Conservation (phyloP, 2,888 invertebrate genomes). For the Eubasilissa splendida region DNA sequence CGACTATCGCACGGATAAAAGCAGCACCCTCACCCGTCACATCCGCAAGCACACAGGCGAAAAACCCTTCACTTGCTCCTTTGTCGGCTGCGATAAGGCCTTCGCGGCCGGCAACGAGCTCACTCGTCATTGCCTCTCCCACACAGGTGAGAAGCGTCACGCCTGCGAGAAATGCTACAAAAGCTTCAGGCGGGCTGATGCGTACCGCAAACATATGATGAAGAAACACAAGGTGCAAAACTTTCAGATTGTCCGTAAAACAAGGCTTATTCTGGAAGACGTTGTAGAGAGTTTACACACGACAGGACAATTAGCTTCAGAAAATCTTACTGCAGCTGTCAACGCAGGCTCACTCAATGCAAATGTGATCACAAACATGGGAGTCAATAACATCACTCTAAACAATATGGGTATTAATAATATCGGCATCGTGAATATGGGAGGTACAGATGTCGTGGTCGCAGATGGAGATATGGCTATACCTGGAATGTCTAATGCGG, state of each 20-base stretch:
- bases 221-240: slow-evolving; percentile 46
- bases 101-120: slow-evolving; percentile 47
- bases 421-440: slow-evolving; percentile 29
- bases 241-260: slow-evolving; percentile 44
- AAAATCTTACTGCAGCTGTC: slow-evolving; percentile 12
- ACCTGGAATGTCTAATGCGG: slow-evolving; percentile 22
- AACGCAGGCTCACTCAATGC: slow-evolving; percentile 7
- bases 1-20: slow-evolving; percentile 46
- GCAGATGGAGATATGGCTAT: slow-evolving; percentile 22
- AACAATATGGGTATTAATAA: slow-evolving; percentile 22
- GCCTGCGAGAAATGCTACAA: slow-evolving; percentile 48
- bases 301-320: slow-evolving; percentile 8
- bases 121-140: slow-evolving; percentile 41
- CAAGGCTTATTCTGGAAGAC: slow-evolving; percentile 39
- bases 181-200: slow-evolving; percentile 40
- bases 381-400: slow-evolving; percentile 22
- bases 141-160: slow-evolving; percentile 46
- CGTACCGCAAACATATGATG: slow-evolving; percentile 47
- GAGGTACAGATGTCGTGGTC: slow-evolving; percentile 22
- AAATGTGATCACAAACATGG: slow-evolving; percentile 22
- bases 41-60: slow-evolving; percentile 46
- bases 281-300: slow-evolving; percentile 40
- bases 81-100: slow-evolving; percentile 42
- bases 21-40: slow-evolving; percentile 42
- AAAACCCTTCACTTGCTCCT: slow-evolving; percentile 46